A percentile compares a stretch with the other conserved stretches of the same genome.
phyloP scores from a whole-genome alignment of 1,140 invertebrate genomes.

The Solenopsis invicta region DNA sequence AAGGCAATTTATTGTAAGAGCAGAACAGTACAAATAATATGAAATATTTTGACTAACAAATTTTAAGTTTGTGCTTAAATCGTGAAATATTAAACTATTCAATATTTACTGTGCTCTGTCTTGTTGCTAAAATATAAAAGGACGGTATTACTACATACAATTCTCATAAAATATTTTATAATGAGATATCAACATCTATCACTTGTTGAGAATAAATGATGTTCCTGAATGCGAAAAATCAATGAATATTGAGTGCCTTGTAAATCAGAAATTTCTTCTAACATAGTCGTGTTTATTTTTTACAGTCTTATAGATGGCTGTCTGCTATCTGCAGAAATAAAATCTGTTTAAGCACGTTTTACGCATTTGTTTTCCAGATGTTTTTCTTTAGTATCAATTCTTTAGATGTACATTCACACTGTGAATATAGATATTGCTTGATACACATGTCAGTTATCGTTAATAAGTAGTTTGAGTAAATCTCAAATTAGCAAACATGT shows the following conservation, averaged over 20 bases:
- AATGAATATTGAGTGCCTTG: slow-evolving; percentile 78
- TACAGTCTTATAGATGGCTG: slow-evolving; percentile 10
- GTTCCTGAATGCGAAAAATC: slow-evolving; percentile 67
- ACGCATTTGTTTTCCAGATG: not conserved
- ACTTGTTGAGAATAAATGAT: slow-evolving; percentile 39
- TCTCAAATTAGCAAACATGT: slow-evolving; percentile 1
- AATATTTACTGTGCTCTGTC: slow-evolving; percentile 17
- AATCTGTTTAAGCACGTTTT: slow-evolving; percentile 16
- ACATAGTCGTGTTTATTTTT: slow-evolving; percentile 38
- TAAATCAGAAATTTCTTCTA: slow-evolving; percentile 74
- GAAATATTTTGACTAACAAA: not conserved
- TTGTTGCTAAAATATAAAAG: slow-evolving; percentile 27
- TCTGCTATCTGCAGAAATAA: slow-evolving; percentile 15
- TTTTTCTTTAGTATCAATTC: slow-evolving; percentile 5
- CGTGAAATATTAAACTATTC: not conserved
- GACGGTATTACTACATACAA: not conserved
- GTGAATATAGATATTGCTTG: slow-evolving; percentile 5
- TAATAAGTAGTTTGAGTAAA: not conserved
- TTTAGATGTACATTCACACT: slow-evolving; percentile 7
- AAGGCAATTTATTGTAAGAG: slow-evolving; percentile 2
- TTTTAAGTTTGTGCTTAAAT: slow-evolving; percentile 12
- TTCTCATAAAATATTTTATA: slow-evolving; percentile 44
- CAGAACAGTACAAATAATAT: slow-evolving; percentile 30
- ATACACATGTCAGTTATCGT: not conserved
- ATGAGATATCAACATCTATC: slow-evolving; percentile 16